Conservation (phyloP, 2,888 invertebrate genomes). For the Monoplex corrugatus region DNA sequence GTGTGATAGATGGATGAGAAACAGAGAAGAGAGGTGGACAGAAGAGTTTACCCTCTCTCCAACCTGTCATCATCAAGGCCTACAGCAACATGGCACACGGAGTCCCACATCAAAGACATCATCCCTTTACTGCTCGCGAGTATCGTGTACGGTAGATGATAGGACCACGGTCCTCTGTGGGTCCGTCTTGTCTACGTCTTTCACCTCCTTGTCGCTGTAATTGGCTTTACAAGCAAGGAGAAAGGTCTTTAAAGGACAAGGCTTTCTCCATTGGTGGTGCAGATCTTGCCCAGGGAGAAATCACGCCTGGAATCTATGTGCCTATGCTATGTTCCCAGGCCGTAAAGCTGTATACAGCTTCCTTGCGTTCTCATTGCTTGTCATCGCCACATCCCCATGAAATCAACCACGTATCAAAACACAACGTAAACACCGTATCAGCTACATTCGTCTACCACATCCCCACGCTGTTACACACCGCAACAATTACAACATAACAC, state of each 20-base stretch:
- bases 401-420: too few relatives aligned
- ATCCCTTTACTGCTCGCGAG: not conserved
- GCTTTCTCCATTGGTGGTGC: not conserved
- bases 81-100: conserved; percentile 19
- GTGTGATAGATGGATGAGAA: not conserved
- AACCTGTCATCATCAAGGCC: not conserved
- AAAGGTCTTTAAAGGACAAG: not conserved
- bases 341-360: too few relatives aligned
- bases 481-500: not conserved
- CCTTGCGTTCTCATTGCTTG: too few relatives aligned
- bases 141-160: not conserved
- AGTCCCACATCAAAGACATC: conserved; percentile 22
- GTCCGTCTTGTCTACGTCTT: conserved; percentile 32
- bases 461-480: not conserved
- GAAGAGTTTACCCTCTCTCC: not conserved
- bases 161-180: not conserved
- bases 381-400: too few relatives aligned
- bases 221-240: conserved; percentile 25
- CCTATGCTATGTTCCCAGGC: not conserved
- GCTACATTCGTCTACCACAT: not conserved
- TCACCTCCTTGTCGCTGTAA: conserved; percentile 10
- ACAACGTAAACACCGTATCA: not conserved
- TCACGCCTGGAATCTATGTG: not conserved
- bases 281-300: not conserved
- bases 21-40: not conserved